Percentiles rank a stretch among this genome's conserved stretches.
Conservation (phyloP, 2,888 invertebrate species). For the Hemistola chrysoprasaria region DNA sequence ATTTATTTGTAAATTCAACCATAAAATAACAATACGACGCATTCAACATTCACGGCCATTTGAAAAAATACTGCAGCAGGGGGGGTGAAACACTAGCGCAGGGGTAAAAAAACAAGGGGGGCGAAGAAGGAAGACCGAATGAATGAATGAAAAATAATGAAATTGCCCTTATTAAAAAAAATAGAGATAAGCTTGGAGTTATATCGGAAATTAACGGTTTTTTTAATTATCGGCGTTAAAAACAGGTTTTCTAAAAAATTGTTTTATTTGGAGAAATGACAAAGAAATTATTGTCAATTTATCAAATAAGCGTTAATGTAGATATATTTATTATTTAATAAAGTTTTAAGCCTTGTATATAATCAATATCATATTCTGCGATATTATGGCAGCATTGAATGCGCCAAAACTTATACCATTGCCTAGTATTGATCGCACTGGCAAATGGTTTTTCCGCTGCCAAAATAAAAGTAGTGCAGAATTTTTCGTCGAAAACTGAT, state of each 20-base stretch:
- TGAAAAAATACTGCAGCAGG: slow-evolving; percentile 32
- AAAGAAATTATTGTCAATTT: too few species aligned
- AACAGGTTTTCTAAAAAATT: too few species aligned
- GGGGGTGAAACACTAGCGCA: slow-evolving; percentile 1
- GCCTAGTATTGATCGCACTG: slow-evolving; percentile 58
- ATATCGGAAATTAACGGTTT: slow-evolving; percentile 19
- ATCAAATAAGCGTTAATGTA: background rate
- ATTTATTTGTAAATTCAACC: slow-evolving; percentile 12
- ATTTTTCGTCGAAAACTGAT: slow-evolving; percentile 50
- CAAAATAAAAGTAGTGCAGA: slow-evolving; percentile 57
- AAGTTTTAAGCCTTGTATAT: too few species aligned
- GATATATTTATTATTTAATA: too few species aligned
- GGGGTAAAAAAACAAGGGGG: background rate
- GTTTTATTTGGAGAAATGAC: too few species aligned
- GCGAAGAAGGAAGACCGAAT: slow-evolving; percentile 9
- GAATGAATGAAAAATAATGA: slow-evolving; percentile 5
- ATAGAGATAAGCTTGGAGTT: background rate
- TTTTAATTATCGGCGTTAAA: too few species aligned
- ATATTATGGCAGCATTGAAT: slow-evolving; percentile 34
- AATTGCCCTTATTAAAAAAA: slow-evolving; percentile 7
- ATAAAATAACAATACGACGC: slow-evolving; percentile 29
- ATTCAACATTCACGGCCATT: slow-evolving; percentile 41
- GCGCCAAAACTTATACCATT: slow-evolving; percentile 18
- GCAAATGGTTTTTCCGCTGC: slow-evolving; percentile 39
- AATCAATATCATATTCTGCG: too few species aligned